These are phyloP conservation scores for Periophthalmus modestus DNA, from an alignment of 2,113 vertebrate species.

Conservation along the genomic window DNA sequence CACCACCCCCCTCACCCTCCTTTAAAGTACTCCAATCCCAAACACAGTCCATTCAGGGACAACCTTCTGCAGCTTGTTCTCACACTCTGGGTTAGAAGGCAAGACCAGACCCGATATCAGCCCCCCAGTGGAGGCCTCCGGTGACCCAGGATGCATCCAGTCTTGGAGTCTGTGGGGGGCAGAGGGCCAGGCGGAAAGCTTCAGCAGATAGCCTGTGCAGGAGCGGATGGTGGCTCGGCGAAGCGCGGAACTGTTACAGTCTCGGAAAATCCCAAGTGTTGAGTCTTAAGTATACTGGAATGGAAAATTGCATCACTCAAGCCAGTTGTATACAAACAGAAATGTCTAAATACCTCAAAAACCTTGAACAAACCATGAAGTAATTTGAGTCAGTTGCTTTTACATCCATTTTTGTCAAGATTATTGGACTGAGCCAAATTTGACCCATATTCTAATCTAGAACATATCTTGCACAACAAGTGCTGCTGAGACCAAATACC, in stretches of 20 bases:
- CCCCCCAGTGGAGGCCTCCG: constrained; percentile 86
- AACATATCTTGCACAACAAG: background rate
- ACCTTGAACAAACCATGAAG: background rate
- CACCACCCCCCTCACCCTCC: constrained; percentile 66
- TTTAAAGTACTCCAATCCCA: constrained; percentile 84
- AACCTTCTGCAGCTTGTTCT: constrained; percentile 79
- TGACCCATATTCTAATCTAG: background rate
- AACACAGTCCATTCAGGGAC: constrained; percentile 75
- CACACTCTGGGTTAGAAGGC: constrained; percentile 82
- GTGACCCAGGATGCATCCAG: constrained; percentile 89
- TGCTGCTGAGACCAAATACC: too few relatives aligned
- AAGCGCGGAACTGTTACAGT: constrained; percentile 83
- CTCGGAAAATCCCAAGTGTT: constrained; percentile 90
- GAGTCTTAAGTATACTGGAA: constrained; percentile 88
- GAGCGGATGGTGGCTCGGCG: constrained; percentile 85
- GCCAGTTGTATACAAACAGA: constrained; percentile 28
- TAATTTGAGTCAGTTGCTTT: background rate
- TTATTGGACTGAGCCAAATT: background rate
- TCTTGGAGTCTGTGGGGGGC: constrained; percentile 92
- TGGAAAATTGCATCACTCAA: constrained; percentile 37
- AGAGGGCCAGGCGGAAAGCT: constrained; percentile 88
- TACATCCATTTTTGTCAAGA: background rate
- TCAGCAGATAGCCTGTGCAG: constrained; percentile 86
- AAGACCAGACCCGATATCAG: constrained; percentile 87
- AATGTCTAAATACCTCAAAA: constrained; percentile 26